Evolutionary conservation across 2,113 vertebrate species (phyloP), one percentile per base, ranked within the genome.

Genomic region (Fregetta grallaria): DNA sequence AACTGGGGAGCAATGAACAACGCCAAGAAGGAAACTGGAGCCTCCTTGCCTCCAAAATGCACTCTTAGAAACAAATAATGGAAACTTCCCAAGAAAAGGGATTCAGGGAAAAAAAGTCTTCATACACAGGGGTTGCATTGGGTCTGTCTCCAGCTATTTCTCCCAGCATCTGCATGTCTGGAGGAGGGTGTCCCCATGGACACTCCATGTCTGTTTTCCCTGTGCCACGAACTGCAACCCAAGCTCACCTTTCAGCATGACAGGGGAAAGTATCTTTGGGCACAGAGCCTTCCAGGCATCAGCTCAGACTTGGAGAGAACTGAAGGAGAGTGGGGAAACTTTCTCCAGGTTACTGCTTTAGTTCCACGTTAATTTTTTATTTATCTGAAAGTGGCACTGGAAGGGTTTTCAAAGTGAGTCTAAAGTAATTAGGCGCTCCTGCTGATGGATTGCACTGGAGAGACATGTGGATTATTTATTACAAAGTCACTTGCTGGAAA

Each of bases 391-490:
- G 96, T 88, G 95, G 97, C 94, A 94, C 97, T 98, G 97, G 97
- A 97, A 97, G 94, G 95, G 80, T 97, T 98, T 98, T 98, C 97
- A 96, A 97, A 98, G 97, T 95, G 98, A 97, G 98, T 98, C 97
- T 97, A 92, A 97, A 98, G 98, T 98, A 98, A 98, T 98, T 98
- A 98, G 98, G 98, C 95, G 87, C 86, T 95, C 96, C 96, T 59
- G 94, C 98, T 98, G 98, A 98, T 93, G 98, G 98, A 98, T 97
- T 96, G 90, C 96, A 96, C 98, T 98, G 97, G 98, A 97, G 98
- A 98, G 98, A 97, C 92, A 82, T 91, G 96, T 96, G 98, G 98
- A 98, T 98, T 98, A 98, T 98, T 98, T 98, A 98, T 98, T 97
- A 98, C 98, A 89, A 61, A 98, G 98, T 98, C 98, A 97, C 98